Evolutionary conservation across 2,113 vertebrate species (phyloP), one percentile per base, ranked within the genome.

Genomic region (Odontophorus gujanensis): DNA sequence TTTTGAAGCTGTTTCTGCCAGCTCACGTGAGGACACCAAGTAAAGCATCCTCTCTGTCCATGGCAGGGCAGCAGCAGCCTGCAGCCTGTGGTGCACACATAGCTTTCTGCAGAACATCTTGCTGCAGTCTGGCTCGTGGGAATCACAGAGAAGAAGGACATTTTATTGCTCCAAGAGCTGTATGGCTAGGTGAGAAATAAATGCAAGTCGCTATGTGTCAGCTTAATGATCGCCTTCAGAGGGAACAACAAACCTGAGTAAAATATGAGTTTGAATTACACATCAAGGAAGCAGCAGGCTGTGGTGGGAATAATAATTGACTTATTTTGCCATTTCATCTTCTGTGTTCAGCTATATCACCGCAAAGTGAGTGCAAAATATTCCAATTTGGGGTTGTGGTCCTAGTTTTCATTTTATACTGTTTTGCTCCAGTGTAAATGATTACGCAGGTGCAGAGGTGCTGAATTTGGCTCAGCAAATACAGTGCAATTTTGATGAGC

Each of bases 101-200:
- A 25, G 16, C 7, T 69, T 87, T n/a, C 72, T 51, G 36, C 1
- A 5, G 20, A 71, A 11, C 7, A 0, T 4, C 1, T 50, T 40
- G 25, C 45, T 76, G 45, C n/a, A n/a, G 45, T 5, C 36, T 80
- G 82, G 20, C 48, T 62, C 26, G 25, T 65, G 40, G 77, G 55
- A 92, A 77, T 21, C 73, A 30, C 0, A 1, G 30, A 0, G 4
- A 45, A 68, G n/a, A 58, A 53, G 68, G 58, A 51, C 10, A 75
- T 42, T 22, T 67, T 61, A 74, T 67, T 47, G 58, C 65, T 74
- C 0, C 26, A 57, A 73, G 26, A 84, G 47, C 57, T 69, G 50
- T 30, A 79, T 55, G 24, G 19, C 57, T 55, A n/a, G 58, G 22
- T 0, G 2, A 81, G 34, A 66, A 66, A 77, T 58, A 77, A 77